Evolutionary conservation across 2,888 invertebrate genomes (phyloP).

Genomic region (Sphaerophoria rueppellii): DNA sequence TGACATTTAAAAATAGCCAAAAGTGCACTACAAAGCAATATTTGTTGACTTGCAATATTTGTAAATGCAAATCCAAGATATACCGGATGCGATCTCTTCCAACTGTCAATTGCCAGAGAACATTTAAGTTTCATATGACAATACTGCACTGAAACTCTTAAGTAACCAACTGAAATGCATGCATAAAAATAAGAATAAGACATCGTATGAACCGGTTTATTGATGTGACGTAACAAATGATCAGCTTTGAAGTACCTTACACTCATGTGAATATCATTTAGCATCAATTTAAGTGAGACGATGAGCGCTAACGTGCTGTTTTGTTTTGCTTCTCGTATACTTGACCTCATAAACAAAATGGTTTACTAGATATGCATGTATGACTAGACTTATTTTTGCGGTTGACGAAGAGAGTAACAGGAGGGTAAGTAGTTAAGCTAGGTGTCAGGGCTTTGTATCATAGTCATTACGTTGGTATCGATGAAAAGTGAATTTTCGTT

Average conservation of each 20-base stretch:
- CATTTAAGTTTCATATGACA: conserved; percentile 38
- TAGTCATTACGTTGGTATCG: background rate
- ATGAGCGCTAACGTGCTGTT: conserved; percentile 32
- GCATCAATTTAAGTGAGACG: conserved; percentile 58
- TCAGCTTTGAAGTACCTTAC: conserved; percentile 34
- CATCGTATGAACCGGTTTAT: conserved; percentile 4
- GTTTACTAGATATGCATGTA: background rate
- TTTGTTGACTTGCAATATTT: background rate
- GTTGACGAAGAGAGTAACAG: background rate
- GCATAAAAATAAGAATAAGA: background rate
- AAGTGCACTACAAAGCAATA: too few species aligned
- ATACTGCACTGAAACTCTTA: conserved; percentile 33
- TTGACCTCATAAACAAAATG: conserved; percentile 62
- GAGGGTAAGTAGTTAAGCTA: conserved; percentile 9
- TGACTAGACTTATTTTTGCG: background rate
- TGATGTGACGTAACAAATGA: conserved; percentile 53
- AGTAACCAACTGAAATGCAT: background rate
- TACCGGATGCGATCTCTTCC: background rate
- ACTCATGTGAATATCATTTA: conserved; percentile 54
- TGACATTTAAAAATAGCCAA: too few species aligned
- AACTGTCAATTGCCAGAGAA: conserved; percentile 3
- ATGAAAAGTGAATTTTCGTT: conserved; percentile 64
- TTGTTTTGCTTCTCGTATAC: conserved; percentile 38
- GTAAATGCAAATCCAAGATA: background rate
- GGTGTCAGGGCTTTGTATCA: conserved; percentile 38